A percentile compares a stretch with the other conserved stretches of the same genome.
Conservation (phyloP, 2,797 vertebrate species). For the Sebastes steindachneri region DNA sequence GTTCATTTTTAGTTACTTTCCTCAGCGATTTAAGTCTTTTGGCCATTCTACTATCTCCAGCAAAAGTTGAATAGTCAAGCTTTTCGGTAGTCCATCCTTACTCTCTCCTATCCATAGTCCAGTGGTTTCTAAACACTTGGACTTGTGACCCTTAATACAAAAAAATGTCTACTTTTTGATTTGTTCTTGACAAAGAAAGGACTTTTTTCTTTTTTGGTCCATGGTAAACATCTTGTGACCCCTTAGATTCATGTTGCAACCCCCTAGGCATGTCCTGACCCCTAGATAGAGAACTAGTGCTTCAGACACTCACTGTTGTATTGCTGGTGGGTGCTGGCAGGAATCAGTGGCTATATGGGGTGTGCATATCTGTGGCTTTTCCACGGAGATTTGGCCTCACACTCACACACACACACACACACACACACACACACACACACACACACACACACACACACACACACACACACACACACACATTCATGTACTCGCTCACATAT, state of each 20-base stretch:
- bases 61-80: not conserved
- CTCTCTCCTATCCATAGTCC: no score
- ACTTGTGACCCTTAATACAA: no score
- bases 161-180: no score
- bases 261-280: not conserved
- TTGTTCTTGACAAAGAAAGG: not conserved
- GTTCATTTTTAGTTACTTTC: not conserved
- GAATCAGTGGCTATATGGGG: constrained; percentile 13
- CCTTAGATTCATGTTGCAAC: not conserved
- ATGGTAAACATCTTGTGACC: not conserved
- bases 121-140: no score
- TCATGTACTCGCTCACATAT: not conserved
- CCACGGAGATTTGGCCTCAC: not conserved
- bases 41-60: not conserved
- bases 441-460: not conserved
- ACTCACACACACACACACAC: not conserved
- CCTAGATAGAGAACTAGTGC: accelerated
- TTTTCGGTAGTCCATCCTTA: no score
- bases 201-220: not conserved
- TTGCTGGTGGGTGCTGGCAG: not conserved
- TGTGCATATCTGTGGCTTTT: constrained; percentile 40
- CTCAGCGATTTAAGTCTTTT: not conserved
- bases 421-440: not conserved
- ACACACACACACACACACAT: not conserved
- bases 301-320: not conserved